Conservation (phyloP, 2,888 invertebrate species). For the Ashinkailepas kermadecensis region DNA sequence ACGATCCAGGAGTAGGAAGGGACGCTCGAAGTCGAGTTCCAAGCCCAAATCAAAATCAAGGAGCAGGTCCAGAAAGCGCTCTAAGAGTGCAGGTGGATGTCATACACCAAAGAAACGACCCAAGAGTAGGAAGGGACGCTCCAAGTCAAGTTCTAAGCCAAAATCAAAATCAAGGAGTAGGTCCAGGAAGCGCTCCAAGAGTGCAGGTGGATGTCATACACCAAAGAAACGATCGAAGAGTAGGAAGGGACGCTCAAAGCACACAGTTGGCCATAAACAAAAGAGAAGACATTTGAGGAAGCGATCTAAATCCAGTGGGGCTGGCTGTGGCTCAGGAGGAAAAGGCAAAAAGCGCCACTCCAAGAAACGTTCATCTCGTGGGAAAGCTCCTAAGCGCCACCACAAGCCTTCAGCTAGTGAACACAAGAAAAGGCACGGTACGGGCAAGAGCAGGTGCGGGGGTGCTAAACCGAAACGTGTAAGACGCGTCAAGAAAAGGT, state of each 20-base stretch:
- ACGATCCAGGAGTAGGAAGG: neutral
- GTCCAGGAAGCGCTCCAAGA: neutral
- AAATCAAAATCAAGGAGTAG: neutral
- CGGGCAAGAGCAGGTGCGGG: no score
- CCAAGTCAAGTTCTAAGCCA: neutral
- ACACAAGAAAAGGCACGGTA: neutral
- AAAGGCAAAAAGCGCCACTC: neutral
- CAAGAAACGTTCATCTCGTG: neutral
- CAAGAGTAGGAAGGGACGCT: neutral
- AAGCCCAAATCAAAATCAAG: slow-evolving; percentile 1
- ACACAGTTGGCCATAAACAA: neutral
- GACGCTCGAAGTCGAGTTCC: neutral
- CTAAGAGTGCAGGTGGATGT: neutral
- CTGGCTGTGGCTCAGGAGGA: neutral
- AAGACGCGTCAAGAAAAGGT: neutral
- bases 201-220: neutral
- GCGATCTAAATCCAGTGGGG: neutral
- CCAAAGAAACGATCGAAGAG: slow-evolving; percentile 2
- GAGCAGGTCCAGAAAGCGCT: neutral
- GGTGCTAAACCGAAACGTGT: neutral
- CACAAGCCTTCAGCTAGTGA: neutral
- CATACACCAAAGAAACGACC: neutral
- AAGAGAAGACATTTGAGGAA: neutral
- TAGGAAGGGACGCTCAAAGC: neutral
- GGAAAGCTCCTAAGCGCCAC: neutral